Evolutionary conservation across 1,140 invertebrate species (phyloP), one percentile per base, ranked within the genome.

Genomic region (Drosophila micromelanica): DNA sequence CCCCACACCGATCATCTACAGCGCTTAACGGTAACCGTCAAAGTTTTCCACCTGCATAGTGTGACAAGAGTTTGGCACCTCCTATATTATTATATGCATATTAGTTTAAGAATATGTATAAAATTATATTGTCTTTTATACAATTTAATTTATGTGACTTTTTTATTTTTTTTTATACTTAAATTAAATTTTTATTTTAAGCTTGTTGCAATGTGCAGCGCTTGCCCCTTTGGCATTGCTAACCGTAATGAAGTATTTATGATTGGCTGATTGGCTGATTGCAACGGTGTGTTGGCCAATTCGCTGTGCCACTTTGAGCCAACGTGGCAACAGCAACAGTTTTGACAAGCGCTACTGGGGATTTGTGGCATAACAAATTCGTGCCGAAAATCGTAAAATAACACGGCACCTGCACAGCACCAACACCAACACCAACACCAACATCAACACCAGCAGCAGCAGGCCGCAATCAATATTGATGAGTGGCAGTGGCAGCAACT

Each of bases 351-450:
- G 82, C 82, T 89, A 55, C 75, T 78, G 75, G 82, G 78, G 84
- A 89, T 87, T 87, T 89, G 84, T 79, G 84, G 82, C 84, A 87
- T 82, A 82, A 82, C 78, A 82, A 89, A 87, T 86, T 87, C 87
- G 51, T 82, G 68, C 64, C 65, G 59, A 82, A 86, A 86, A 86
- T 82, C 76, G 67, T 64, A 48, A 80, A 81, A 75, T 68, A 62
- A 70, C 64, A 73, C 32, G 49, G 51, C 59, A 63, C 43, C 63
- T 72, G 70, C 52, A 60, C 12, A 45, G 17, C 56, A 55, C 56
- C 40, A 42, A 12, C 42, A 32, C 32, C 7, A 20, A 11, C 9
- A 40, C 0, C 20, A 15, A 11, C 46, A 27, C 3, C 6, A 3
- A 7, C 30, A 9, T n/a, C 23, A 15, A 20, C 27, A 2, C 0